Evolutionary conservation across 2,113 vertebrate genomes (phyloP), one percentile per base, ranked within the genome.

Genomic region (human): DNA sequence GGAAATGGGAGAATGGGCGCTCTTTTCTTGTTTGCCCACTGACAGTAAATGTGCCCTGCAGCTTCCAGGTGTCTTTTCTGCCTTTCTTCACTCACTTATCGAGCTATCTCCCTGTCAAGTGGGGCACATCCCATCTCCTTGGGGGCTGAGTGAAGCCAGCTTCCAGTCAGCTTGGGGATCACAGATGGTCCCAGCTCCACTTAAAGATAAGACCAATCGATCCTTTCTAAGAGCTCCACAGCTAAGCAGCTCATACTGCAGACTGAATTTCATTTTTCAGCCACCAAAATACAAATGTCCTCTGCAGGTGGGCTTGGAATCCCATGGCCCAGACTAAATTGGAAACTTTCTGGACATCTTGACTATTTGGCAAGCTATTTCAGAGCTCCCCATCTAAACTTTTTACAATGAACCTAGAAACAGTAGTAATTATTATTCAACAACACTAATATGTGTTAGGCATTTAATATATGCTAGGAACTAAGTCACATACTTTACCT

Each of bases 61-160:
- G 83, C 0, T 43, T 95, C 76, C 97, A 98, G 94, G 79, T 97
- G 95, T 10, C 48, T 43, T 81, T 90, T 68, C 82, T 23, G 72
- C 72, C 50, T 90, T 27, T 40, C 96, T 94, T 40, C 17, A 50
- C 68, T 70, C 80, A n/a, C 79, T 35, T 5, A 66, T 52, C 17
- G 68, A 79, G 8, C 4, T 48, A 72, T 40, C 80, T 81, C 76
- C 13, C 73, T 73, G 57, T 23, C 64, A 86, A 7, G 14, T 22
- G n/a, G 25, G 59, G 30, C n/a, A 23, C 45, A 13, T 75, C 6
- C 38, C 20, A 75, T 52, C 55, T 48, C 85, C 57, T 30, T 61
- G 7, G 83, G 45, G 30, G 4, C 64, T 79, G 48, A 79, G 40
- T 16, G 35, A 95, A 96, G 81, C 80, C 81, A 81, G 90, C 16